Base-by-base conservation (phyloP, 2,888 invertebrate genomes). In the Agrochola macilenta region DNA sequence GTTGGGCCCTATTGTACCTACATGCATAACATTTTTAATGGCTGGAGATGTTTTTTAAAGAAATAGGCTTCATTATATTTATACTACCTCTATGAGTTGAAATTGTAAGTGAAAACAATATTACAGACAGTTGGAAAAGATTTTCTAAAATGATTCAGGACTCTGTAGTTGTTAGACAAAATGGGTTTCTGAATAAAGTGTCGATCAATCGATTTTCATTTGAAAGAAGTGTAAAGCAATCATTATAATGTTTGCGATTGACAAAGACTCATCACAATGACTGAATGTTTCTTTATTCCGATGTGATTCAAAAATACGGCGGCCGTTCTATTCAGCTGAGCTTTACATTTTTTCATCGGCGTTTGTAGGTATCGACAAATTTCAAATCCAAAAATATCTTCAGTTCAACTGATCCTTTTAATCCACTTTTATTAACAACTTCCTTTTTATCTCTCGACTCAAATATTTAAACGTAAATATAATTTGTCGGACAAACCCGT, bases 391-490 rank as follows among this genome's bases (percentile, higher is more conserved):
- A 90, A 89, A 88, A 82, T 89, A 88, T 82, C 76, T 87, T 84
- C 86, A 89, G 78, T 89, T 89, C 82, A 88, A 92, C 87, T 88
- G 88, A 93, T 91, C 91, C 90, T 88, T 90, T 92, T 92, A 93
- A 94, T 93, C 91, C 89, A 92, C 89, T 93, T 93, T 92, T 91
- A 92, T 90, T 91, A 92, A 93, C 90, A 91, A 90, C 91, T 91
- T 92, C 84, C 90, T 85, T 92, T 93, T 93, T 91, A 93, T 93
- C 91, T 91, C 69, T 78, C 86, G 80, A 88, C 90, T 93, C 87
- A 90, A 93, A 92, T 91, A 92, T 93, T 92, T 91, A 89, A 93
- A 93, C 88, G 88, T 91, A 93, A 93, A 94, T 92, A 93, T 91
- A 94, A 94, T 93, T 94, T 92, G 89, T 92, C 89, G 91, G 79